Percentiles rank a stretch among this genome's conserved stretches.
Conservation (phyloP, 2,797 vertebrate genomes). For the Ptychobarbus kaznakovi region DNA sequence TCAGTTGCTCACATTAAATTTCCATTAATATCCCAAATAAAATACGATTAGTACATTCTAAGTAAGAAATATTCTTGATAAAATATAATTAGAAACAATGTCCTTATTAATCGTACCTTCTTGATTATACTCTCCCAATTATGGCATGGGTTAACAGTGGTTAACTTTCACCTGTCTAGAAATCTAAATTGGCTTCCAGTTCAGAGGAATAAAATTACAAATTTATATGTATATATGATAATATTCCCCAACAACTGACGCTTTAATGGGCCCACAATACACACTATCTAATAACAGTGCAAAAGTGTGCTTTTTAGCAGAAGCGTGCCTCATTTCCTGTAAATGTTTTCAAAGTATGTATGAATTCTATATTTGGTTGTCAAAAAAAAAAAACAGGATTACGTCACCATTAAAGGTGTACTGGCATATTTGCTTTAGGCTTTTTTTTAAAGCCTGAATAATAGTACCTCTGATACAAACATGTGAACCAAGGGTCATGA, state of each 20-base stretch:
- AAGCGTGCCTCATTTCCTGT: not conserved
- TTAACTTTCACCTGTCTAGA: conserved; percentile 51
- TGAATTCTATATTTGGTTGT: conserved; percentile 13
- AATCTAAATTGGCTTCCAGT: conserved; percentile 57
- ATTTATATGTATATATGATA: not conserved
- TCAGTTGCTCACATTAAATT: conserved; percentile 11
- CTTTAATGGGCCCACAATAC: not conserved
- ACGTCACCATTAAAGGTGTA: conserved; percentile 16
- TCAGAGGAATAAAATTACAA: conserved; percentile 23
- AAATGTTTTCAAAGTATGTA: not conserved
- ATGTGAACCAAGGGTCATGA: conserved; percentile 25
- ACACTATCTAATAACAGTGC: conserved; percentile 10
- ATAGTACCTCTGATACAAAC: conserved; percentile 53
- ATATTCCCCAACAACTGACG: not conserved
- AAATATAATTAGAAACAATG: not conserved
- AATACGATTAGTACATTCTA: conserved; percentile 17
- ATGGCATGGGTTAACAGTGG: conserved; percentile 56
- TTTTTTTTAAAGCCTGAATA: conserved; percentile 22
- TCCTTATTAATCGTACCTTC: conserved; percentile 33
- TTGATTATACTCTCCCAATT: conserved; percentile 57
- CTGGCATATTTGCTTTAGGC: conserved; percentile 37
- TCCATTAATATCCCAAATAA: conserved; percentile 46
- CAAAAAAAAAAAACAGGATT: conserved; percentile 27
- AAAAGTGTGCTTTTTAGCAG: conserved; percentile 9
- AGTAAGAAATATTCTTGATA: conserved; percentile 25